Evolutionary conservation across 2,113 vertebrate genomes (phyloP).

Genomic region (Tyto alba): DNA sequence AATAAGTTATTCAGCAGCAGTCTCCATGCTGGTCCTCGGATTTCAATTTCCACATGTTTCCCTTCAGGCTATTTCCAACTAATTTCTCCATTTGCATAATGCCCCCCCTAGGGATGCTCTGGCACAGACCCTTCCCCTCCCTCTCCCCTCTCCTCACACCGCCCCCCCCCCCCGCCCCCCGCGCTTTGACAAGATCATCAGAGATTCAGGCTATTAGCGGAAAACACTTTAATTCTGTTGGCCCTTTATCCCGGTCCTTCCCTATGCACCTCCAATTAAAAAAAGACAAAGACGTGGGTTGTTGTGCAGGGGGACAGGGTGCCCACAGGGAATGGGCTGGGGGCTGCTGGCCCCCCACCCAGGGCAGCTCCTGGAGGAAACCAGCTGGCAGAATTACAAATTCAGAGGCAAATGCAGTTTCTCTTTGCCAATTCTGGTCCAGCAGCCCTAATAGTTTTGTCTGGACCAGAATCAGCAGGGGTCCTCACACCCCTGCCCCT

Average conservation of each 20-base stretch:
- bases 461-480: not conserved
- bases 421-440: not conserved
- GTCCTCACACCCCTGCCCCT: not conserved
- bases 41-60: constrained; percentile 58
- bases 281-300: not conserved
- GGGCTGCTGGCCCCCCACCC: not conserved
- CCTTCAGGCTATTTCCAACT: constrained; percentile 54
- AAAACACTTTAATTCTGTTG: constrained; percentile 25
- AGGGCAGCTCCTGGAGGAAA: not conserved
- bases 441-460: not conserved
- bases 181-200: not conserved
- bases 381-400: not conserved
- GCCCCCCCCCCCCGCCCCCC: too few species aligned
- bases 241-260: not conserved
- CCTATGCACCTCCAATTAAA: not conserved
- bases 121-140: not conserved
- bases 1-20: constrained; percentile 51
- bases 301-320: not conserved
- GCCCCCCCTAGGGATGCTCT: constrained; percentile 13
- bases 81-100: constrained; percentile 57
- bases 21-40: not conserved
- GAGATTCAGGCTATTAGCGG: not conserved
- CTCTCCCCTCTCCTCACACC: too few species aligned
- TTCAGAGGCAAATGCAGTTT: not conserved
- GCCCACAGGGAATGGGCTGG: not conserved